Conservation (phyloP, 2,888 invertebrate genomes). For the Congeria kusceri region DNA sequence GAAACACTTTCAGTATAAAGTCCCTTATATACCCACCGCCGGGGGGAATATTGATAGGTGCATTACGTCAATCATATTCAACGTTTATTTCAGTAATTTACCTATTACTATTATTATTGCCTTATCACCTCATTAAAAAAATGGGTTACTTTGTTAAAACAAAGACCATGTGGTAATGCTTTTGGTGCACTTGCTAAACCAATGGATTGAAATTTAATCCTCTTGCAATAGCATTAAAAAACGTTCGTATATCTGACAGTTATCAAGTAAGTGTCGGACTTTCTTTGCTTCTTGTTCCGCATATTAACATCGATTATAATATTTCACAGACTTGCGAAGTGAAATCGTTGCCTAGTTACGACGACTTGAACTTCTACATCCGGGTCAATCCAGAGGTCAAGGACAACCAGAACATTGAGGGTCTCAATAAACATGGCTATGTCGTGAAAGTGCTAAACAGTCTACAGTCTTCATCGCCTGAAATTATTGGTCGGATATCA, state of each 20-base stretch:
- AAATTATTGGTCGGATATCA: conserved; percentile 56
- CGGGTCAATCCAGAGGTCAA: conserved; percentile 86
- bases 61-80: too few species aligned
- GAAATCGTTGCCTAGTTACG: conserved; percentile 90
- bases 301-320: not conserved
- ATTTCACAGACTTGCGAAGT: conserved; percentile 77
- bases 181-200: too few species aligned
- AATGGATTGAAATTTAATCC: too few species aligned
- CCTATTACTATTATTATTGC: too few species aligned
- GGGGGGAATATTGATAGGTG: too few species aligned
- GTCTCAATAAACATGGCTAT: conserved; percentile 78
- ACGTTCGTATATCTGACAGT: not conserved
- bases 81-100: too few species aligned
- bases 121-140: too few species aligned
- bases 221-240: not conserved
- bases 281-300: too few species aligned
- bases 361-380: conserved; percentile 90
- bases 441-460: conserved; percentile 86
- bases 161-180: too few species aligned
- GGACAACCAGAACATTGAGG: conserved; percentile 69
- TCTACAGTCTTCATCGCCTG: conserved; percentile 50
- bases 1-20: too few species aligned
- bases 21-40: too few species aligned
- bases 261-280: not conserved
- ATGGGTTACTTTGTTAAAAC: too few species aligned